Conservation (phyloP, 1,140 invertebrate species). For the Drosophila sulfurigaster region DNA sequence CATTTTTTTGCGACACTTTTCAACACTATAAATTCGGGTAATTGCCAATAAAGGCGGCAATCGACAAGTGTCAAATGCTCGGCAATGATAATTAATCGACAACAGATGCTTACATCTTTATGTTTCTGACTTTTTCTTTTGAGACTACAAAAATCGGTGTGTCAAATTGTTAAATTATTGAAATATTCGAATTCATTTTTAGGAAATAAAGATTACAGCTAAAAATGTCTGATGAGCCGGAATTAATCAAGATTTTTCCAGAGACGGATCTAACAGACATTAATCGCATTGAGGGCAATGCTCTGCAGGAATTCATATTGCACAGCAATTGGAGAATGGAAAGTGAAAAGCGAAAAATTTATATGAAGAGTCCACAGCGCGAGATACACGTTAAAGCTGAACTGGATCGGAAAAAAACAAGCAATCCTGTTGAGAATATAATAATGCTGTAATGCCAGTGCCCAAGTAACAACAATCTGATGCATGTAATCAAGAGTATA, state of each 20-base stretch:
- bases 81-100: neutral
- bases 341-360: neutral
- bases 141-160: neutral
- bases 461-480: neutral
- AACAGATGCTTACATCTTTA: neutral
- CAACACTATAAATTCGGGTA: neutral
- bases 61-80: conserved; percentile 2
- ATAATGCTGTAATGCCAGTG: neutral
- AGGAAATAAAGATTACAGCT: too few relatives aligned
- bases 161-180: neutral
- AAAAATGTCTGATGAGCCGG: neutral
- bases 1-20: neutral
- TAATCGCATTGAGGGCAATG: neutral
- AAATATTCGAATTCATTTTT: neutral
- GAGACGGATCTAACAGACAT: neutral
- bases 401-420: neutral
- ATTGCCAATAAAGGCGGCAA: neutral
- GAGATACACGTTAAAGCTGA: neutral
- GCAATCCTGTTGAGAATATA: too few relatives aligned
- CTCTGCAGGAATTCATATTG: neutral
- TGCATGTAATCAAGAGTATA: neutral
- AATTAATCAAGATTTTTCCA: neutral
- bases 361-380: neutral
- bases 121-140: neutral
- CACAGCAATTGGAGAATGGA: neutral